A percentile compares a stretch with the other conserved stretches of the same genome.
Evolutionary conservation across 2,113 vertebrate species (phyloP).

Genomic region (Plestiodon gilberti): DNA sequence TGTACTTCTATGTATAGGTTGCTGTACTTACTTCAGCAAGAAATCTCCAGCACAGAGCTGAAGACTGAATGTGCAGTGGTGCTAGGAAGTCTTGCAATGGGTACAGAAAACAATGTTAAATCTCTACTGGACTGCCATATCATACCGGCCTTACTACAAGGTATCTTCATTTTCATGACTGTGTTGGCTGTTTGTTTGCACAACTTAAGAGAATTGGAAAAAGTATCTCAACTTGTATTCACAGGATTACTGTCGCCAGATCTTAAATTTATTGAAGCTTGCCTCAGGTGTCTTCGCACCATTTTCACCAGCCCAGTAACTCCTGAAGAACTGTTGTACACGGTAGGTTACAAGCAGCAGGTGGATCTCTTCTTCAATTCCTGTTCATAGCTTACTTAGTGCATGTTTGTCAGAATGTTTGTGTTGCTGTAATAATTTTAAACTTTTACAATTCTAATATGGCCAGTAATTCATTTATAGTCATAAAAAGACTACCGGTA

Average conservation of each 20-base stretch:
- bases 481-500: neutral
- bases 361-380: neutral
- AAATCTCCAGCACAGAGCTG: constrained; percentile 90
- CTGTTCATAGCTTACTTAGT: constrained; percentile 5
- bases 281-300: constrained; percentile 95
- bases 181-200: constrained; percentile 3
- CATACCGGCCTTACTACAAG: constrained; percentile 97
- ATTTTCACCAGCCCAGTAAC: constrained; percentile 97
- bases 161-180: constrained; percentile 65
- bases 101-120: constrained; percentile 99
- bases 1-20: constrained; percentile 80
- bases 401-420: neutral
- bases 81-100: constrained; percentile 97
- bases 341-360: constrained; percentile 81
- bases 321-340: constrained; percentile 97
- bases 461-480: neutral
- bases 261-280: constrained; percentile 95
- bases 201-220: constrained; percentile 30
- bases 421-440: neutral
- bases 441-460: neutral
- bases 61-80: constrained; percentile 96
- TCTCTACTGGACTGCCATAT: constrained; percentile 98
- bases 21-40: constrained; percentile 96
- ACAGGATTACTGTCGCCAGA: constrained; percentile 91
- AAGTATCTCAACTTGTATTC: constrained; percentile 29